These are phyloP conservation scores for Trissolcus brochymenae DNA, from an alignment of 2,888 invertebrate species.

Conservation along the genomic window DNA sequence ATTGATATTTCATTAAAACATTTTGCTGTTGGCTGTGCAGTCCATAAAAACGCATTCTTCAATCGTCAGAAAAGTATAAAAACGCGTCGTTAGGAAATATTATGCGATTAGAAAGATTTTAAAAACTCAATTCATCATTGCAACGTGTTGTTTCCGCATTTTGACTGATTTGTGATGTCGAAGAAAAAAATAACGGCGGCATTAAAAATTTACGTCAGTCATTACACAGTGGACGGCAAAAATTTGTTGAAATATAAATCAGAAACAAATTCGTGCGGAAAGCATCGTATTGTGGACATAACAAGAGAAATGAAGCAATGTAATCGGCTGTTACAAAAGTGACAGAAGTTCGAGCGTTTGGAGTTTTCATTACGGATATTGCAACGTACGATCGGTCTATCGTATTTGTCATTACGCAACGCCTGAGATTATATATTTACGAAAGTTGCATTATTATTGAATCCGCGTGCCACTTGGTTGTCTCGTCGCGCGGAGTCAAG, in stretches of 20 bases:
- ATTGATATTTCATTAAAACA: no score
- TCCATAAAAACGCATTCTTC: no score
- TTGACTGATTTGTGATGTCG: no score
- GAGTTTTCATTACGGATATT: constrained; percentile 55
- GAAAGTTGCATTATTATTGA: constrained; percentile 45
- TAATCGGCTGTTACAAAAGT: constrained; percentile 56
- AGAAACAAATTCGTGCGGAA: constrained; percentile 9
- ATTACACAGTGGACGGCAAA: no score
- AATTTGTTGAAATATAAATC: constrained; percentile 12
- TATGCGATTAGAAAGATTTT: no score
- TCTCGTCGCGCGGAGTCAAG: constrained; percentile 1
- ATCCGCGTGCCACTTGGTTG: constrained; percentile 1
- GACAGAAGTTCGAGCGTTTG: constrained; percentile 50
- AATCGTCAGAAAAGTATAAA: no score
- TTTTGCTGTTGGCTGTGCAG: no score
- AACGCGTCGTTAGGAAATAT: no score
- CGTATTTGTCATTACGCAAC: constrained; percentile 46
- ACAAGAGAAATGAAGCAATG: constrained; percentile 45
- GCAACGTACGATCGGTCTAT: constrained; percentile 51
- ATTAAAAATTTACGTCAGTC: no score
- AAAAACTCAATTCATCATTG: no score
- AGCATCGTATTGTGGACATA: constrained; percentile 30
- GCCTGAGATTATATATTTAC: constrained; percentile 44
- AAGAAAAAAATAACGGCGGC: no score
- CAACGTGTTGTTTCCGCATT: no score